Conservation (phyloP, 2,888 invertebrate species). For the Torymus aiolomorphi region DNA sequence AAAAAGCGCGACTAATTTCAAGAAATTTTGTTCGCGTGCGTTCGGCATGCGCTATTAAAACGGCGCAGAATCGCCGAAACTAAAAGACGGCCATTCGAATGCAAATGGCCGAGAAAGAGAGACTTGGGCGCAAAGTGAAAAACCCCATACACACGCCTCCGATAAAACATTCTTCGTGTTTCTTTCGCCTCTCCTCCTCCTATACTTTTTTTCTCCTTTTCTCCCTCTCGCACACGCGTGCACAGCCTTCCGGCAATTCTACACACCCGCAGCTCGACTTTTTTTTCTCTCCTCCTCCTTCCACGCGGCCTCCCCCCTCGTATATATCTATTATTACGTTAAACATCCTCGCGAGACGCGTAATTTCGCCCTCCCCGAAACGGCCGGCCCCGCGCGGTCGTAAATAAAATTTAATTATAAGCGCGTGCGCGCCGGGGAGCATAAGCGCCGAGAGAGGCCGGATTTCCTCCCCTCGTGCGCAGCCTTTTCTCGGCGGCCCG, state of each 20-base stretch:
- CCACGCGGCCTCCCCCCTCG: neutral
- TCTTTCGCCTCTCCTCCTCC: too few relatives aligned
- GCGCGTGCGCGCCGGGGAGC: conserved; percentile 9
- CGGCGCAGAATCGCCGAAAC: conserved; percentile 11
- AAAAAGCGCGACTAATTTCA: conserved; percentile 44
- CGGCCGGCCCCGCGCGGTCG: conserved; percentile 18
- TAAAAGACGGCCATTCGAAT: conserved; percentile 51
- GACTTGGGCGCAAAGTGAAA: conserved; percentile 41
- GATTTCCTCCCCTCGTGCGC: conserved; percentile 29
- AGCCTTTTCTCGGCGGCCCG: neutral
- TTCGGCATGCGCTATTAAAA: too few relatives aligned
- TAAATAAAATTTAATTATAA: conserved; percentile 56
- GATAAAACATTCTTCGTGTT: conserved; percentile 41
- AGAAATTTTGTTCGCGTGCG: conserved; percentile 25
- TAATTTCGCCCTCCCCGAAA: conserved; percentile 36
- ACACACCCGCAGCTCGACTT: neutral
- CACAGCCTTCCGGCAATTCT: conserved; percentile 20
- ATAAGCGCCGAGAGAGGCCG: neutral
- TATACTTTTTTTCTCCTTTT: neutral
- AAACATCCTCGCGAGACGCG: conserved; percentile 41
- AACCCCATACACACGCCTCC: conserved; percentile 33
- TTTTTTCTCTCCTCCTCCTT: conserved; percentile 3
- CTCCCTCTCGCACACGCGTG: neutral
- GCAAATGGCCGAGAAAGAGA: conserved; percentile 36
- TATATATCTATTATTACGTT: conserved; percentile 50